Base-by-base conservation (phyloP, 2,113 vertebrate species). In the Ageneiosus marmoratus region DNA sequence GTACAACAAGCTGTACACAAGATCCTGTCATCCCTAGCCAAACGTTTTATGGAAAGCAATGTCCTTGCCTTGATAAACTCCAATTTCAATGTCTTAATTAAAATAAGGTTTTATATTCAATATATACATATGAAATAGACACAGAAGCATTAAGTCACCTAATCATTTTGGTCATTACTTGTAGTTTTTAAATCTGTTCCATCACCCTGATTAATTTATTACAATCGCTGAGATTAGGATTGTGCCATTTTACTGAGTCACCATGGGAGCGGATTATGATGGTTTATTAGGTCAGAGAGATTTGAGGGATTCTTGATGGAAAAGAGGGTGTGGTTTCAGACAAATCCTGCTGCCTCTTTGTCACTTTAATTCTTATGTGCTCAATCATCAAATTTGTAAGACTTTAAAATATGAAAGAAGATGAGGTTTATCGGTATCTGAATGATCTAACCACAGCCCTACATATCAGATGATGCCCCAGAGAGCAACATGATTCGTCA, bases 281-380 rank as follows among this genome's bases (percentile, higher is more conserved):
- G 50, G 85, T 84, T 87, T 79, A 89, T 60, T 63, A 46, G 79
- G 84, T 81, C 53, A 81, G 53, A 89, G 91, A 90, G 89, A 86
- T 87, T 86, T 84, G 79, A 90, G 92, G 91, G 89, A 91, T 91
- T 92, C 91, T 89, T 84, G 15, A 84, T n/a, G 32, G 75, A 69
- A 58, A 88, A 88, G 89, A 81, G 90, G 92, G 91, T 86, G 89
- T 89, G 90, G 89, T 90, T 88, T 84, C 82, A 87, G 92, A 92
- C 93, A 93, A 93, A 91, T 92, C 91, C 90, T 84, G 22, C 82
- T 90, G 87, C n/a, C 83, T 89, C 83, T 86, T 81, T 89, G 88
- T 91, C 91, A 88, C 92, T 90, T n/a, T 73, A 50, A 73, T 50
- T 15, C n/a, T 73, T 15, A 48, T 29, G n/a, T 20, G 15, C 50